Percentiles rank a stretch among this genome's conserved stretches.
Conservation (phyloP, 2,113 vertebrate species). For the Toxotes jaculatrix region DNA sequence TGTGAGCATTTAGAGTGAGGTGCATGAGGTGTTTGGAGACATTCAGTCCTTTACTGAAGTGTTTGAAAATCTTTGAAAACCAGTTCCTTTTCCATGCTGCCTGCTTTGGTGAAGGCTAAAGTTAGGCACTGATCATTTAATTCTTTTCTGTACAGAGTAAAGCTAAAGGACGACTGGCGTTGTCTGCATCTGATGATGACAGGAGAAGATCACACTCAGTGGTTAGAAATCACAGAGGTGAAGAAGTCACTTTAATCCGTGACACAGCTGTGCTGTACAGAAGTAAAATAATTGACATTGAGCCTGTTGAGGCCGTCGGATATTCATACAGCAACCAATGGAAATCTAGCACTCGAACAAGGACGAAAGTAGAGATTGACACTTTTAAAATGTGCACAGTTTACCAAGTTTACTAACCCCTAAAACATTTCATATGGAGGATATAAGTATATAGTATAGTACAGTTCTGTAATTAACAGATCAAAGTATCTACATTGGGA, state of each 20-base stretch:
- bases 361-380: neutral
- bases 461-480: neutral
- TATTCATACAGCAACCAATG: neutral
- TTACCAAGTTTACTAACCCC: too few relatives aligned
- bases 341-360: neutral
- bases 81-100: neutral
- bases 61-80: neutral
- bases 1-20: neutral
- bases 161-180: too few relatives aligned
- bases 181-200: neutral
- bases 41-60: neutral
- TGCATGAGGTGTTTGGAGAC: neutral
- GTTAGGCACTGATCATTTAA: neutral
- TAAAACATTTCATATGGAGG: too few relatives aligned
- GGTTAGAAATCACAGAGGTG: neutral
- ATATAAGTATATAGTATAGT: neutral
- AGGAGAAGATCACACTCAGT: neutral
- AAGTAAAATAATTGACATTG: neutral
- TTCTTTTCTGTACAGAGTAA: too few relatives aligned
- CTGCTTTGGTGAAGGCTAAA: neutral
- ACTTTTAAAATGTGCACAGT: neutral
- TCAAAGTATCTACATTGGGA: neutral
- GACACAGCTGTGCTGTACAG: neutral
- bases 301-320: neutral
- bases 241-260: neutral